phyloP scores from a whole-genome alignment of 92 coral and sea anemone genomes.

The Blastomussa wellsi region DNA sequence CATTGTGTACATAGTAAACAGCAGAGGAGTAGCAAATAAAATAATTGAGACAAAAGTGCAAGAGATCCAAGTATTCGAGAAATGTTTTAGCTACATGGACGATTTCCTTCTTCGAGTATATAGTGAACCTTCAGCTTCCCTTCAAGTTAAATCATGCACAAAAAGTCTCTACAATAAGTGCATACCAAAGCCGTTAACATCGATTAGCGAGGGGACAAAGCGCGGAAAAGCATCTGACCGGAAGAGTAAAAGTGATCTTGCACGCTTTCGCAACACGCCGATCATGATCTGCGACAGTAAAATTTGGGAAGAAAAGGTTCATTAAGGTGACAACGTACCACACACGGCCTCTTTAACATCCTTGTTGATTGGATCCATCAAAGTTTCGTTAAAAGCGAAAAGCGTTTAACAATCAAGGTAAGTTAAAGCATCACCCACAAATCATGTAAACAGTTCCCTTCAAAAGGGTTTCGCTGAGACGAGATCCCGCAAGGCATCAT shows the following conservation, averaged over 20 bases:
- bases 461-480: background rate
- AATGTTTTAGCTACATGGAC: too few species aligned
- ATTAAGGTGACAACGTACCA: slow-evolving; percentile 6
- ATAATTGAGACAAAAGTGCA: too few species aligned
- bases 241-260: background rate
- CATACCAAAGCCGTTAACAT: background rate
- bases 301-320: background rate
- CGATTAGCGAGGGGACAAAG: background rate
- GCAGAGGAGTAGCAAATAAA: too few species aligned
- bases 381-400: background rate
- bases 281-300: background rate
- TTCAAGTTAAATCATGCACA: background rate
- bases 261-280: background rate
- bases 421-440: background rate
- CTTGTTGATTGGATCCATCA: slow-evolving; percentile 30
- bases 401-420: background rate
- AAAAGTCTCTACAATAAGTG: background rate
- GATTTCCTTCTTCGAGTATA: too few species aligned
- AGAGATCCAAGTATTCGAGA: too few species aligned
- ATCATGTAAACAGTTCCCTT: background rate
- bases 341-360: slow-evolving; percentile 36
- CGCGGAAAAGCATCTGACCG: background rate
- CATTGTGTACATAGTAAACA: too few species aligned
- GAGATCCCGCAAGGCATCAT: background rate
- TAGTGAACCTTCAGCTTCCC: background rate